These are phyloP conservation scores for Mustelus asterias DNA, from an alignment of 2,113 vertebrate genomes.

Conservation along the genomic window DNA sequence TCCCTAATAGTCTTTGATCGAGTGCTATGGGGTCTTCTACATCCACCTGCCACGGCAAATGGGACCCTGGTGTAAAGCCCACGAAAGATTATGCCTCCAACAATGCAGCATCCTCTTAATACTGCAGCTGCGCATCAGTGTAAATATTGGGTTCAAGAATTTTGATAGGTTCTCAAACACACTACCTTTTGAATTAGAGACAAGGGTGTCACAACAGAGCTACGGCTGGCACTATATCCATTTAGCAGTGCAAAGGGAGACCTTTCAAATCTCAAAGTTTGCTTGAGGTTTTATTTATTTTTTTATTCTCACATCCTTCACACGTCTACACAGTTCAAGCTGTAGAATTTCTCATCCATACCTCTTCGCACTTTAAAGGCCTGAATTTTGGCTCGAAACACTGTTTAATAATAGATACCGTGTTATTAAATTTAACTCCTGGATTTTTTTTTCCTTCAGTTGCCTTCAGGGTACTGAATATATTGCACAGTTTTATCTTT, in stretches of 20 bases:
- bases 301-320: not conserved
- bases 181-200: not conserved
- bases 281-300: not conserved
- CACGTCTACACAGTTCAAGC: not conserved
- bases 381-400: not conserved
- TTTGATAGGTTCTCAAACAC: not conserved
- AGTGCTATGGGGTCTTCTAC: not conserved
- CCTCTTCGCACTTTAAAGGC: not conserved
- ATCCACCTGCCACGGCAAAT: not conserved
- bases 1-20: not conserved
- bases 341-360: not conserved
- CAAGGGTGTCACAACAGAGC: not conserved
- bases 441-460: not conserved
- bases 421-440: conserved; percentile 22
- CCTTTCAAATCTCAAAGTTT: not conserved
- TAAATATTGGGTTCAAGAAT: not conserved
- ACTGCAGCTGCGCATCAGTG: not conserved
- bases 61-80: not conserved
- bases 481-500: not conserved
- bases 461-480: not conserved
- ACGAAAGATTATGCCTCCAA: not conserved
- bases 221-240: not conserved
- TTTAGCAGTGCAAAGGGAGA: not conserved
- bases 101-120: not conserved
- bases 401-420: not conserved